These are phyloP conservation scores for Leptarthrus brevirostris DNA, from an alignment of 2,888 invertebrate species.

Conservation along the genomic window DNA sequence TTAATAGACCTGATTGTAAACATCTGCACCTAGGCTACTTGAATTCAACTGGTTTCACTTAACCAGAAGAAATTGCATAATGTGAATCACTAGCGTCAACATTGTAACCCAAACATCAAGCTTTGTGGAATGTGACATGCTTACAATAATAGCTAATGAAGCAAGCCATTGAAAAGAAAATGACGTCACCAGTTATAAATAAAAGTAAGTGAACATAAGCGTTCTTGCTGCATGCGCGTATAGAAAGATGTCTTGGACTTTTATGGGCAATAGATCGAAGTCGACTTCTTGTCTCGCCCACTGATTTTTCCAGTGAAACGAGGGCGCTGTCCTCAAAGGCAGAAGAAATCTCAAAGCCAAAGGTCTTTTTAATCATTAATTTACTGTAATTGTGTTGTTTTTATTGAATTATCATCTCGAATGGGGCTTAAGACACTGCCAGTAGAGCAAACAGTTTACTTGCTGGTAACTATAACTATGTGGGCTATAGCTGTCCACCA, in stretches of 20 bases:
- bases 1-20: too few relatives aligned
- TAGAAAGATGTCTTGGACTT: conserved; percentile 38
- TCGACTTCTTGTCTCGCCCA: conserved; percentile 25
- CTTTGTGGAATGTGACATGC: neutral
- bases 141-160: neutral
- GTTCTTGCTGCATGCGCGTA: neutral
- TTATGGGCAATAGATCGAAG: conserved; percentile 40
- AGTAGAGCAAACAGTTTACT: neutral
- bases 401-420: conserved; percentile 33
- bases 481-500: neutral
- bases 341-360: conserved; percentile 4
- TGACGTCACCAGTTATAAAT: conserved; percentile 4
- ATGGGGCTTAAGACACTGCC: neutral
- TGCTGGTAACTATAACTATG: neutral
- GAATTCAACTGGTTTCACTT: too few relatives aligned
- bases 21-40: too few relatives aligned
- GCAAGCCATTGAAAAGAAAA: neutral
- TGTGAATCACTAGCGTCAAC: neutral
- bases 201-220: neutral
- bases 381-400: conserved; percentile 28
- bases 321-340: neutral
- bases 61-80: neutral
- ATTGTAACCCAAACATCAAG: too few relatives aligned
- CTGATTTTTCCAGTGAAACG: conserved; percentile 10
- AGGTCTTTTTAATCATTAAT: conserved; percentile 11